Evolutionary conservation across 2,797 vertebrate species (phyloP), one percentile per base, ranked within the genome.

Genomic region (Eleutherodactylus coqui): DNA sequence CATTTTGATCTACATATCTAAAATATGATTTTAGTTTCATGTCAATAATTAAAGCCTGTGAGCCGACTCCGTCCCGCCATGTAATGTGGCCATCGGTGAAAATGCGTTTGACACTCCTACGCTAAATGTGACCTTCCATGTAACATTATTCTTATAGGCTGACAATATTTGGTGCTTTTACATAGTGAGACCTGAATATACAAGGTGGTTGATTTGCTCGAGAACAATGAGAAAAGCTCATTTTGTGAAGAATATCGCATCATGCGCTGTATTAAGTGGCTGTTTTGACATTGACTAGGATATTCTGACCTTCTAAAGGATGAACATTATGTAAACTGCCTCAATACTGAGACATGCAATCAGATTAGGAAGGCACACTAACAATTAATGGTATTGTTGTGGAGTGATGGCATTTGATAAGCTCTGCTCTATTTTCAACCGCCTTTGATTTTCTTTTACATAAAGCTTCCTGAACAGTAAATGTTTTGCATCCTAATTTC

Each of bases 301-400:
- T 78, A 64, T 73, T 79, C 36, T 84, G 64, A 83, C 75, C 86
- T 87, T 73, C 67, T 79, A 43, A 41, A 79, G 75, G 75, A 87
- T 83, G 77, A 75, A 75, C 81, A 79, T 84, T 83, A 84, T 87
- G 80, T 78, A 83, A 82, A 72, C 47, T 72, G 82, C 34, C 81
- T 84, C 51, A 84, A 58, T 29, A 49, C 41, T 21, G 60, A 60
- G 73, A 78, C 80, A 79, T 72, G 75, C 67, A 83, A 87, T 87
- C 85, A 87, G 80, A 87, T 87, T 87, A 87, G 34, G 36, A 76
- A 38, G 77, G 47, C 85, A 83, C 60, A 78, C 21, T 34, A 69
- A 72, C 81, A 87, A 83, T 87, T 84, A 87, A 73, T 83, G 62
- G 60, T 55, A 84, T 84, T 83, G 75, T 87, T 51, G 41, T 43